Percentiles rank a stretch among this genome's conserved stretches.
Conservation (phyloP, 2,888 invertebrate species). For the Diarsia dahlii region DNA sequence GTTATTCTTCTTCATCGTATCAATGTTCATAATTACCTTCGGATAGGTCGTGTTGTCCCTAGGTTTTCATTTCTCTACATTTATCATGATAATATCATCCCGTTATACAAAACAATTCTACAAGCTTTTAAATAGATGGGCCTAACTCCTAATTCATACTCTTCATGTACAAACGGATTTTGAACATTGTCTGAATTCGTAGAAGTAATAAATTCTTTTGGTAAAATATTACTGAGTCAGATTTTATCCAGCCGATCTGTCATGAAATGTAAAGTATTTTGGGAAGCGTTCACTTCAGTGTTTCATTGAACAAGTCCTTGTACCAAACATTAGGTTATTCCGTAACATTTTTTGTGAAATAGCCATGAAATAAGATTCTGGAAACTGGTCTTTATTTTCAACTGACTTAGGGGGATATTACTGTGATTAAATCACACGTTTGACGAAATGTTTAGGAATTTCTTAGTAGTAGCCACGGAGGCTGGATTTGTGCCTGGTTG, state of each 20-base stretch:
- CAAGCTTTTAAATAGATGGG: neutral
- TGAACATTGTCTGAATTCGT: neutral
- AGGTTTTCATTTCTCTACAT: neutral
- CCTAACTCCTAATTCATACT: neutral
- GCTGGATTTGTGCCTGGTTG: too few species aligned
- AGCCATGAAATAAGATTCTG: neutral
- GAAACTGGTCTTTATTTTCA: neutral
- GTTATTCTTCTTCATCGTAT: neutral
- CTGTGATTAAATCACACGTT: too few species aligned
- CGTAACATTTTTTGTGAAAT: neutral
- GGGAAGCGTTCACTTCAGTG: neutral
- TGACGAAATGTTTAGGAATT: too few species aligned
- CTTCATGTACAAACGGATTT: neutral
- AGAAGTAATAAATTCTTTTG: neutral
- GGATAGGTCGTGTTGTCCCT: neutral
- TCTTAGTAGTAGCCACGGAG: too few species aligned
- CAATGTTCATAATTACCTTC: neutral
- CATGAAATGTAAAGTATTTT: slow-evolving; percentile 18
- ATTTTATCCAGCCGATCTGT: neutral
- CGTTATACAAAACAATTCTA: neutral
- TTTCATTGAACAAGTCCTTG: slow-evolving; percentile 19
- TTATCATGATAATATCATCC: neutral
- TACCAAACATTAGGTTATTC: slow-evolving; percentile 2
- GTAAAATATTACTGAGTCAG: neutral
- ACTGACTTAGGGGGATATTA: neutral